Evolutionary conservation across 2,888 invertebrate species (phyloP), one percentile per base, ranked within the genome.

Genomic region (Cinara cedri): DNA sequence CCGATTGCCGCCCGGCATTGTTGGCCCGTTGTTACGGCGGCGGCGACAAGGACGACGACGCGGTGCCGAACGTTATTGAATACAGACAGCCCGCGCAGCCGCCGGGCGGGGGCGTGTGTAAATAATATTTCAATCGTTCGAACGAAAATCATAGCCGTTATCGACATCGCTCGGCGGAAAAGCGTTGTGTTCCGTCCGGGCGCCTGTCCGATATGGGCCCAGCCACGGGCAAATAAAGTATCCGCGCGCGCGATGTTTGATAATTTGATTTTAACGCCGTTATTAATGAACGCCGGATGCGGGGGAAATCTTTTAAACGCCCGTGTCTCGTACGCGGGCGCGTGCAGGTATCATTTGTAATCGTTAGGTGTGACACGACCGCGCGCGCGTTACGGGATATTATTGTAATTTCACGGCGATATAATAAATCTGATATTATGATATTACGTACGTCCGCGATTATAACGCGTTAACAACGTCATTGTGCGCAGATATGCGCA

Each of bases 301-400:
- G n/a, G n/a, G n/a, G 14, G 4, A 74, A 74, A 63, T 74, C 34
- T 51, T 74, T 74, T 57, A 57, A 44, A 46, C 44, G 24, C 46
- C n/a, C n/a, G 14, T 46, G 14, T 14, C 21, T 21, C 21, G 16
- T 65, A n/a, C n/a, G n/a, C 6, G 34, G 34, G 34, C 13, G 34
- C 19, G 54, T 54, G 42, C 21, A 14, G 19, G n/a, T 13, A 74
- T 51, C 63, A 74, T 63, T 63, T 63, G 42, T 63, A 42, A 63
- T 54, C 74, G 63, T 74, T 74, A 63, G 24, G 63, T 74, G 63
- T 51, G 74, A 63, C 63, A 42, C 21, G 54, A 21, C 54, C 42
- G 42, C 21, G 54, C 21, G 54, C 54, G 34, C 42, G 54, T 70
- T 11, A 14, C 42, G 14, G n/a, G n/a, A 42, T n/a, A 49, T 34